Conservation (phyloP, 2,113 vertebrate species). For the Corythaeola cristata region DNA sequence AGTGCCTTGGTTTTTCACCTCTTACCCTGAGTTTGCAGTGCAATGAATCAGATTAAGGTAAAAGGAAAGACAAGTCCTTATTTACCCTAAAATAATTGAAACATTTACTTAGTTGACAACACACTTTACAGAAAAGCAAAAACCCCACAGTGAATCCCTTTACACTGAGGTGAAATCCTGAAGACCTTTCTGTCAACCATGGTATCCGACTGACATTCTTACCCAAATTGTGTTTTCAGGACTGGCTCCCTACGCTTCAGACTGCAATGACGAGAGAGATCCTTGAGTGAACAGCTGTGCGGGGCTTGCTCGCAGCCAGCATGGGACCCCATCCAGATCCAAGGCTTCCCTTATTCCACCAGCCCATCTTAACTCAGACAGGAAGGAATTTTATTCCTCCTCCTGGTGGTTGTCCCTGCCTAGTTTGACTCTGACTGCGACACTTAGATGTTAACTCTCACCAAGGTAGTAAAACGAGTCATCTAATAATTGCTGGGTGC, state of each 20-base stretch:
- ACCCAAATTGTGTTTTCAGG: background rate
- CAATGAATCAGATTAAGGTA: background rate
- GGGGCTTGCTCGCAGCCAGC: fast-evolving
- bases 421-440: background rate
- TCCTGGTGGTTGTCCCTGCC: background rate
- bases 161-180: background rate
- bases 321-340: background rate
- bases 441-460: background rate
- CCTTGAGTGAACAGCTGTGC: background rate
- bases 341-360: background rate
- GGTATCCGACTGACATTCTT: background rate
- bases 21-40: background rate
- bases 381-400: background rate
- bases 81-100: background rate
- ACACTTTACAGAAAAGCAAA: background rate
- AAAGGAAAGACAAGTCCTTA: background rate
- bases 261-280: background rate
- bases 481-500: background rate
- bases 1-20: background rate
- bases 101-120: background rate
- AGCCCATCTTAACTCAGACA: background rate
- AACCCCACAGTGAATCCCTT: background rate
- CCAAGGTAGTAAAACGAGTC: background rate
- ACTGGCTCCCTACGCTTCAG: background rate
- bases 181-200: background rate